Evolutionary conservation across 2,888 invertebrate species (phyloP), one percentile per base, ranked within the genome.

Genomic region (Zhuqinia jingwanae): DNA sequence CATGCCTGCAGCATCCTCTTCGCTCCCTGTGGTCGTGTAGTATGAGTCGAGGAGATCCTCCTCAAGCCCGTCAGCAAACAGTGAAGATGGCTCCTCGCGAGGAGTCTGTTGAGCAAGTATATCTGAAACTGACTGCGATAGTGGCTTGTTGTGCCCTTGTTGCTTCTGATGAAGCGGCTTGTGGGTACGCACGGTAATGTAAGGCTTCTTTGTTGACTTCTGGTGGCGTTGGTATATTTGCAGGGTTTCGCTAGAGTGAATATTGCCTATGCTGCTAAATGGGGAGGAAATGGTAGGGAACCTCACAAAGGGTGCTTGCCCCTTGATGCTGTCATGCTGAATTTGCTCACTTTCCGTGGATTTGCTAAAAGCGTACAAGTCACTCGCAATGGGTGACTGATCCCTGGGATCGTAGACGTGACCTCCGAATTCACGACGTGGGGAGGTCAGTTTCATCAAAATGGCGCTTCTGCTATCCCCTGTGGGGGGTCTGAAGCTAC

Each of bases 11-110:
- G 53, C 56, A 81, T 86, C 81, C 17, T 70, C 79, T 47, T 86
- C 86, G 50, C 86, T 86, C 81, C 86, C 86, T 36, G 86, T 36
- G 8, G 36, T 86, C 60, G 77, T 81, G 81, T 86, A 81, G 70
- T 81, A 81, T 15, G 85, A 63, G 22, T 65, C 85, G n/a, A 73
- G 47, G 20, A 47, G 42, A 27, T 17, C 10, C 22, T 42, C 45
- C 5, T 75, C 10, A n/a, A 8, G 75, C 15, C 11, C 60, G 13
- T 13, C 13, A 13, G 36, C 22, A 27, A 80, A 85, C 36, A 85
- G 63, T 2, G 85, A 80, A 20, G 80, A 80, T 15, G 80, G 80
- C 58, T 85, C 85, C 42, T 85, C 86, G 0, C 53, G 36, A 36
- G 36, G 36, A 36, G 36, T 36, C 36, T 36, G 77, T n/a, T 58